Evolutionary conservation across 2,888 invertebrate species (phyloP).

Genomic region (Listrodromus nycthemerus): DNA sequence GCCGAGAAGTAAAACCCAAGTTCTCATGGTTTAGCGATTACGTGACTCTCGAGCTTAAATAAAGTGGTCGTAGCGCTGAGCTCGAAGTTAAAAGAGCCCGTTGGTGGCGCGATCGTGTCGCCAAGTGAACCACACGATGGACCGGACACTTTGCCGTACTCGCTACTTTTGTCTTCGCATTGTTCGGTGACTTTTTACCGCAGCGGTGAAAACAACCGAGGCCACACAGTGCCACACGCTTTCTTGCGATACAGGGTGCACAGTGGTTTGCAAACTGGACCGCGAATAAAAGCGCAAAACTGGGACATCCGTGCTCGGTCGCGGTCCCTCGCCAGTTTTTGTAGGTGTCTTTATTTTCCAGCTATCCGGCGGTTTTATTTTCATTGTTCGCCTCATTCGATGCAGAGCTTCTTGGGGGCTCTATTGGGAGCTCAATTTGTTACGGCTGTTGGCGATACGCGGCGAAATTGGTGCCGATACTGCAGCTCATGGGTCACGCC

Average conservation of each 20-base stretch:
- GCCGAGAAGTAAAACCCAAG: constrained; percentile 16
- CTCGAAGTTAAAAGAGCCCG: constrained; percentile 8
- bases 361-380: constrained; percentile 8
- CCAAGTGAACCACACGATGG: constrained; percentile 23
- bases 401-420: neutral
- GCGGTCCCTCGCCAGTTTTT: constrained; percentile 13
- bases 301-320: constrained; percentile 19
- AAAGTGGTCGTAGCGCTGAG: constrained; percentile 7
- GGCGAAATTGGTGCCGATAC: neutral
- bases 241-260: constrained; percentile 13
- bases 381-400: neutral
- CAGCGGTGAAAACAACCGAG: constrained; percentile 38
- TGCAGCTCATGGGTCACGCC: neutral
- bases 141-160: constrained; percentile 21
- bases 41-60: constrained; percentile 20
- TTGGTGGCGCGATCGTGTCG: constrained; percentile 25
- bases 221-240: constrained; percentile 1
- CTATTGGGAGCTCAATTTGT: neutral
- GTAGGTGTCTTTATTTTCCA: constrained; percentile 1
- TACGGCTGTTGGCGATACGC: neutral
- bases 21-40: constrained; percentile 26
- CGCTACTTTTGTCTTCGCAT: constrained; percentile 23
- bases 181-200: constrained; percentile 43
- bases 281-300: constrained; percentile 45
- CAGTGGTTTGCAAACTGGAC: constrained; percentile 6